Conservation (phyloP, 2,888 invertebrate genomes). For the Tetragonula carbonaria region DNA sequence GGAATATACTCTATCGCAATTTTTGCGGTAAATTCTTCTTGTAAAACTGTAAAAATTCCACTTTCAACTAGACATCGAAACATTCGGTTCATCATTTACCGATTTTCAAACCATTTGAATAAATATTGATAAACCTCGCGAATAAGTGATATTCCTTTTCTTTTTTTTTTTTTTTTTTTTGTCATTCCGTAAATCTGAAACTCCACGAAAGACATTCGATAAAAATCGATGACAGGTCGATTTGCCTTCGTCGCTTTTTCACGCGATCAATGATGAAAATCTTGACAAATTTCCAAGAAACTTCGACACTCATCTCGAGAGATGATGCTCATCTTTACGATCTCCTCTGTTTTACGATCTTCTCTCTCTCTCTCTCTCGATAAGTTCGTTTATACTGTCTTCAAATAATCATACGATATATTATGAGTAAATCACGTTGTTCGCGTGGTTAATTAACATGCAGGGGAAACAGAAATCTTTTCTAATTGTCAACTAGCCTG, state of each 20-base stretch:
- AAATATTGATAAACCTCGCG: neutral
- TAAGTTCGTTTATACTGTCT: neutral
- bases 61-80: too few relatives aligned
- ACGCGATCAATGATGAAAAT: slow-evolving; percentile 16
- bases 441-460: slow-evolving; percentile 23
- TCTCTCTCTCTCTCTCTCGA: neutral
- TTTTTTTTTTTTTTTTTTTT: neutral
- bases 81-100: too few relatives aligned
- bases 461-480: neutral
- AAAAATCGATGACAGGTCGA: neutral
- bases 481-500: slow-evolving; percentile 10
- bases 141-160: neutral
- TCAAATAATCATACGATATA: slow-evolving; percentile 12
- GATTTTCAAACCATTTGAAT: neutral
- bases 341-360: neutral
- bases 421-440: slow-evolving; percentile 24
- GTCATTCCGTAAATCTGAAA: neutral
- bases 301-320: neutral
- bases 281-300: slow-evolving; percentile 42
- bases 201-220: neutral
- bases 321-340: slow-evolving; percentile 32
- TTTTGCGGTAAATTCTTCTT: too few relatives aligned
- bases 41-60: too few relatives aligned
- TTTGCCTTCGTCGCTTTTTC: neutral
- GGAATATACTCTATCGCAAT: too few relatives aligned